Evolutionary conservation across 2,888 invertebrate genomes (phyloP), one percentile per base, ranked within the genome.

Genomic region (Cataglyphis livida): DNA sequence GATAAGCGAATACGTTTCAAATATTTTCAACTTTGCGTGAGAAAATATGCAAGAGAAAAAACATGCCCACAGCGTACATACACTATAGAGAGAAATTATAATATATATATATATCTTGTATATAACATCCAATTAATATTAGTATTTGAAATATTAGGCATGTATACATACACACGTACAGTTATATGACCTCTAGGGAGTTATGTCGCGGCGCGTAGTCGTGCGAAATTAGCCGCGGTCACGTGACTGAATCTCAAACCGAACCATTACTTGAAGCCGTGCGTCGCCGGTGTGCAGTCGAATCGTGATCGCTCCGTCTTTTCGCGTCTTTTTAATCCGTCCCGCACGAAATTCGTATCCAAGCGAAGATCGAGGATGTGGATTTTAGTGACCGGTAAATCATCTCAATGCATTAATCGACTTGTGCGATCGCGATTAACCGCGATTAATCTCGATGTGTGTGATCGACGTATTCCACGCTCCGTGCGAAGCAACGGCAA

Each of bases 221-320:
- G 15, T 21, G 48, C 7, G 21, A 74, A 74, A 48, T 74, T 62
- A 62, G 10, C 5, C 15, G 64, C 64, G 10, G 9, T 74, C 44
- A 64, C 74, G 35, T 25, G 32, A 44, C 6, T n/a, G 32, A 15
- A 25, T 59, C 2, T 28, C n/a, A 3, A 28, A 41, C 25, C 4
- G 6, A 12, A 6, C 38, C 9, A 12, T 57, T 12, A 25, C 25
- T 12, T 25, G 25, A 25, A 25, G 12, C 57, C 5, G 12, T 18
- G 6, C 6, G 32, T n/a, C 28, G 18, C 18, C n/a, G 12, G 15
- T 32, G 6, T 25, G 38, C 9, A 12, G n/a, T 10, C 25, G 25
- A 25, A 1, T 25, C 25, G 25, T 25, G 10, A 7, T 7, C 15
- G 21, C 41, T 64, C 35, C 32, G 15, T 12, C 9, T 62, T 74